Percentiles rank a stretch among this genome's conserved stretches.
These are phyloP conservation scores for Protosalanx chinensis DNA, from an alignment of 2,797 vertebrate genomes.

Conservation along the genomic window DNA sequence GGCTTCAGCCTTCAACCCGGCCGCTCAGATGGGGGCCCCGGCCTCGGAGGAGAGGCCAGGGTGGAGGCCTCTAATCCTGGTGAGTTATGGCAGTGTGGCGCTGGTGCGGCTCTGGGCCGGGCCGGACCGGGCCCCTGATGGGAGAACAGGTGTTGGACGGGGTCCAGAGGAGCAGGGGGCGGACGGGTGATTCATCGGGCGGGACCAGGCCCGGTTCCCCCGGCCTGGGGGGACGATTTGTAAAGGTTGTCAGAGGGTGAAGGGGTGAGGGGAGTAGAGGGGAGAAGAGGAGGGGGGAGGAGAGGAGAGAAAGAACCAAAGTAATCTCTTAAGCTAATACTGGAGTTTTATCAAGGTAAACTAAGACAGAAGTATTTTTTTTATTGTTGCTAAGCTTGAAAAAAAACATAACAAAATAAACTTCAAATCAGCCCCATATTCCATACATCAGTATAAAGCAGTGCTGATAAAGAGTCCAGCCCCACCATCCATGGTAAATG, in stretches of 20 bases:
- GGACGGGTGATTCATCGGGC: conserved; percentile 72
- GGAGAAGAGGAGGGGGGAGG: background rate
- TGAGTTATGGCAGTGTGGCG: conserved; percentile 83
- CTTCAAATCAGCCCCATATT: no score
- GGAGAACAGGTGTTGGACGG: conserved; percentile 79
- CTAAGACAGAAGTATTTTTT: no score
- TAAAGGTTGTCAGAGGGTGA: conserved; percentile 48
- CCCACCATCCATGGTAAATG: conserved; percentile 61
- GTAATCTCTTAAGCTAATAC: no score
- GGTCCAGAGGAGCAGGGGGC: conserved; percentile 70
- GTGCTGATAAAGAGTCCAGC: background rate
- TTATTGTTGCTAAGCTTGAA: no score
- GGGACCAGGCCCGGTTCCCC: conserved; percentile 62
- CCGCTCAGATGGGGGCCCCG: no score
- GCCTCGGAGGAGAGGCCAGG: no score
- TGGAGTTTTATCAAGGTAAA: no score
- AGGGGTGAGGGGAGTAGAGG: background rate
- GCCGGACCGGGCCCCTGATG: conserved; percentile 70
- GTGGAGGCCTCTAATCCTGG: conserved; percentile 74
- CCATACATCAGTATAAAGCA: background rate
- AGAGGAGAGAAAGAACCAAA: background rate
- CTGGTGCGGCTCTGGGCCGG: conserved; percentile 69
- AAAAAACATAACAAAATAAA: no score
- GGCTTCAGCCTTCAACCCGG: no score
- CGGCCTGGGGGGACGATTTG: conserved; percentile 73